Base-by-base conservation (phyloP, 1,140 invertebrate species). In the Acromyrmex charruanus region DNA sequence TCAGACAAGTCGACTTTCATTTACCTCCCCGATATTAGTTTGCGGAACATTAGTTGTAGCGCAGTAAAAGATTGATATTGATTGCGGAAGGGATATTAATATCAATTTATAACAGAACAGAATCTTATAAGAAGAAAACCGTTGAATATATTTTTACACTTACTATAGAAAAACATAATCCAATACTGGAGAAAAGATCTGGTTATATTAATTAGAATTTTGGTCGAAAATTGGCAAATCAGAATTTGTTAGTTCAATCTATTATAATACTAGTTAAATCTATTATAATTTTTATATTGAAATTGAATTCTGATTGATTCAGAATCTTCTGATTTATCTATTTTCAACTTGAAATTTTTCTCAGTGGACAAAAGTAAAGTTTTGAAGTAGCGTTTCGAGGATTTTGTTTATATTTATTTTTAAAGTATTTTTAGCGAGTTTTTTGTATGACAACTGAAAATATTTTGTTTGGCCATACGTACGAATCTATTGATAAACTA, bases 1-100 rank as follows among this genome's bases (percentile, higher is more conserved):
- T 74, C 25, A 25, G 18, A 18, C 51, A 10, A 28, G 21, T 44
- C 65, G 49, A 28, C 28, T 59, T 74, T 82, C 55, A 82, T 82
- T 44, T 74, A 82, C 14, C 66, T 39, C 55, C 58, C n/a, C 31
- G 25, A 74, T 74, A 49, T 82, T 82, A 49, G 68, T 82, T 72
- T 59, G 68, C 58, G n/a, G 16, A 21, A 49, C 35, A 72, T 74
- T 82, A 59, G 55, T 82, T 72, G n/a, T 28, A 28, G 21, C 68
- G 35, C 12, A 3, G 25, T 59, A 21, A 58, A 81, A 25, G 53
- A 61, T 72, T 39, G 63, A 71, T 68, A 80, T 55, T 72, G 68
- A 82, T 82, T 31, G 21, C 80, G 68, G 9, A 35, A 31, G 9
- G 18, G 2, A 51, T 68, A 81, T 81, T 81, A 69, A 69, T 81